Percentiles rank a stretch among this genome's conserved stretches.
phyloP scores from a whole-genome alignment of 2,113 vertebrate species.

The Cynoglossus semilaevis region DNA sequence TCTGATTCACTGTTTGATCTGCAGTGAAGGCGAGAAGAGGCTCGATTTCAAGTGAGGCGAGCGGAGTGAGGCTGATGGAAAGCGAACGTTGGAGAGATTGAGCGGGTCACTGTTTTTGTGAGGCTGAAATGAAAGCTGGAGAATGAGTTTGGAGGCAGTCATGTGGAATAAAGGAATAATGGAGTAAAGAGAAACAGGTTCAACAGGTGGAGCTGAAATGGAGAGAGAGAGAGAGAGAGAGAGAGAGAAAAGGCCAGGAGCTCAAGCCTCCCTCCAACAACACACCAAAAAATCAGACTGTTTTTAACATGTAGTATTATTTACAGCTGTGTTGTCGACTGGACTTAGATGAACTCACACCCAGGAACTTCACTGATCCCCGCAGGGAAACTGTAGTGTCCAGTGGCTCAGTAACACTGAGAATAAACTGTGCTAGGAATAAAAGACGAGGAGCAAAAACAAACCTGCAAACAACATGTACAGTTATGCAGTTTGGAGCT shows the following conservation, averaged over 20 bases:
- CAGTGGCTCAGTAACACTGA: too few relatives aligned
- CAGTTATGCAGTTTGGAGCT: too few relatives aligned
- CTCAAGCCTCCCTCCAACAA: background rate
- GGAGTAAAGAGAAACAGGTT: constrained; percentile 20
- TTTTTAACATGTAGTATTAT: too few relatives aligned
- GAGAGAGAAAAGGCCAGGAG: constrained; percentile 5
- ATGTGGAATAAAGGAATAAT: constrained; percentile 51
- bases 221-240: too few relatives aligned
- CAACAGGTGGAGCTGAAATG: constrained; percentile 19
- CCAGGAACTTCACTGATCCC: too few relatives aligned
- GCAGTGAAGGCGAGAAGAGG: constrained; percentile 18
- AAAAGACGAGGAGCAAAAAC: too few relatives aligned
- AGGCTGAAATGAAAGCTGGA: constrained; percentile 35
- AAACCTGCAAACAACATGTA: too few relatives aligned
- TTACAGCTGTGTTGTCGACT: too few relatives aligned
- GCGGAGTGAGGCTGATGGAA: constrained; percentile 35
- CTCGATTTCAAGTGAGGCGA: constrained; percentile 22
- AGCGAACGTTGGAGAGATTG: constrained; percentile 11
- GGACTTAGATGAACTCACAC: too few relatives aligned
- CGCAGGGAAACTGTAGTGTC: too few relatives aligned
- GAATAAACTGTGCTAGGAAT: too few relatives aligned
- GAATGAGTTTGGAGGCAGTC: constrained; percentile 32
- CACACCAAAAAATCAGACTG: background rate
- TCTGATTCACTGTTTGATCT: constrained; percentile 32
- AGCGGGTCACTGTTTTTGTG: constrained; percentile 32